These are phyloP conservation scores for Dorcus hopei DNA, from an alignment of 2,888 invertebrate species.

Conservation along the genomic window DNA sequence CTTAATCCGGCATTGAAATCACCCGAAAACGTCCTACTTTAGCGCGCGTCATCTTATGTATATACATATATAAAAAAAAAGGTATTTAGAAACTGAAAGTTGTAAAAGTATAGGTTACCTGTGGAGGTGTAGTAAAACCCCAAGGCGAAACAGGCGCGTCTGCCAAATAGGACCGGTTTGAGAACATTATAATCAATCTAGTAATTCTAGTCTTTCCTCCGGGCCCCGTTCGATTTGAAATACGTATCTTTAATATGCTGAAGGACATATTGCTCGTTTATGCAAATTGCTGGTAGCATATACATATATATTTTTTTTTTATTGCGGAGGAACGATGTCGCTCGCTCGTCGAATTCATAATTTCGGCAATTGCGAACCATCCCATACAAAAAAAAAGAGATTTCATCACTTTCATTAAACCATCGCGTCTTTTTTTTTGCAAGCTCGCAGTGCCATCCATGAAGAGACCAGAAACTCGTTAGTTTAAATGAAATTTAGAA, in stretches of 20 bases:
- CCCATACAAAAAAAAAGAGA: too few species aligned
- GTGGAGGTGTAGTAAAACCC: constrained; percentile 27
- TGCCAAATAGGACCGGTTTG: constrained; percentile 34
- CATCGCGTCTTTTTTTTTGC: too few species aligned
- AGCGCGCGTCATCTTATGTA: too few species aligned
- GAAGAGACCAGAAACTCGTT: too few species aligned
- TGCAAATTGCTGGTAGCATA: constrained; percentile 17
- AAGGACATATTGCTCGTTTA: constrained; percentile 26
- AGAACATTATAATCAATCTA: constrained; percentile 34
- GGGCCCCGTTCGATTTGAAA: constrained; percentile 15
- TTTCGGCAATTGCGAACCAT: too few species aligned
- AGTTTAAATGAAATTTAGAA: too few species aligned
- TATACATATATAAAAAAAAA: background rate
- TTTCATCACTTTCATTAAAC: too few species aligned
- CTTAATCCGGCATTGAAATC: background rate
- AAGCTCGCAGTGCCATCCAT: too few species aligned
- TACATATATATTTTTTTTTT: constrained; percentile 10
- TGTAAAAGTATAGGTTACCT: constrained; percentile 25
- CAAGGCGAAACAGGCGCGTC: constrained; percentile 29
- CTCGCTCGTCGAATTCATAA: too few species aligned
- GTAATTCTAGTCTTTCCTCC: constrained; percentile 13
- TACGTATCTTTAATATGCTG: constrained; percentile 22
- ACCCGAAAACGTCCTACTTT: too few species aligned
- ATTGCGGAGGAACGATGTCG: too few species aligned
- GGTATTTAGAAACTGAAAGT: constrained; percentile 26